A percentile compares a stretch with the other conserved stretches of the same genome.
Evolutionary conservation across 2,888 invertebrate species (phyloP).

Genomic region (Ennomos fuscantarius): DNA sequence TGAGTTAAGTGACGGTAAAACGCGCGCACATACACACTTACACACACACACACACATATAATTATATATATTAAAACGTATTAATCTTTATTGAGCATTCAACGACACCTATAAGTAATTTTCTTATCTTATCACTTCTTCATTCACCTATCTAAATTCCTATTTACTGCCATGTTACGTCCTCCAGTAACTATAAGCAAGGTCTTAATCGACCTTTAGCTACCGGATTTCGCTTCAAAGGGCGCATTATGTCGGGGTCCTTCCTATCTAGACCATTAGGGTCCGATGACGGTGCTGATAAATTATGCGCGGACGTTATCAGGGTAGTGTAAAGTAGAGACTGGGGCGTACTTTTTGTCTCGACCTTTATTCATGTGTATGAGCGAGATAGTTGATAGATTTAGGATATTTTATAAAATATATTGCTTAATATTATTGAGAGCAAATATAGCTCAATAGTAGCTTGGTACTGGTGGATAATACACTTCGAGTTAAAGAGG

Average conservation of each 20-base stretch:
- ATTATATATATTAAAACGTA: too few relatives aligned
- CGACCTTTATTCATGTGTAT: too few relatives aligned
- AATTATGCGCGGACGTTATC: constrained; percentile 23
- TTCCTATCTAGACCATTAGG: constrained; percentile 24
- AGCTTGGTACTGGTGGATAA: too few relatives aligned
- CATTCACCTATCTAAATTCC: background rate
- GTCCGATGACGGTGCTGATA: constrained; percentile 22
- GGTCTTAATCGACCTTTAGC: constrained; percentile 26
- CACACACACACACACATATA: too few relatives aligned
- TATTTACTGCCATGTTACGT: constrained; percentile 8
- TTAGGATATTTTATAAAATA: too few relatives aligned
- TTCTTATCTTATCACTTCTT: constrained; percentile 1
- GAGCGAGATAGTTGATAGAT: too few relatives aligned
- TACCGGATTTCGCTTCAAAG: constrained; percentile 19
- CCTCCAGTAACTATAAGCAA: constrained; percentile 22
- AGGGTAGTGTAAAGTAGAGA: constrained; percentile 14
- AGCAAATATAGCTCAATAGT: too few relatives aligned
- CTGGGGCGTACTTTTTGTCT: background rate
- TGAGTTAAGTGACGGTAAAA: too few relatives aligned
- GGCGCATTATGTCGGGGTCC: constrained; percentile 19
- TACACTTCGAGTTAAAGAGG: too few relatives aligned
- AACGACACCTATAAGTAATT: background rate
- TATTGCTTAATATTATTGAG: too few relatives aligned
- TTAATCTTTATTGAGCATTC: too few relatives aligned
- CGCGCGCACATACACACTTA: too few relatives aligned